Base-by-base conservation (phyloP, 92 coral and sea anemone species). In the Parazoanthus atlanticus region DNA sequence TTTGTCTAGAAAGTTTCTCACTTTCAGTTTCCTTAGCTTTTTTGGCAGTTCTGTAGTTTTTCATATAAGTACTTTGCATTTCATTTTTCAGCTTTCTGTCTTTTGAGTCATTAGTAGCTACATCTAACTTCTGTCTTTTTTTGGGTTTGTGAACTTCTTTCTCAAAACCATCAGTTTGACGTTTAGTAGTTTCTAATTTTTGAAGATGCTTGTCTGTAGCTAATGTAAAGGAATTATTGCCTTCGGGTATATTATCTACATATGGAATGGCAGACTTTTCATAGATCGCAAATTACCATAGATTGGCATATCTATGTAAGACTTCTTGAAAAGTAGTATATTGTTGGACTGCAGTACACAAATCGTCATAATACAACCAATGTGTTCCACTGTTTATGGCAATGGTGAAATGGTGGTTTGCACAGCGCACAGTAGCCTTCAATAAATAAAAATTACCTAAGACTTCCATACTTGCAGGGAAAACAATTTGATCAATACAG, bases 321-420 rank as follows among this genome's bases (percentile, higher is more conserved):
- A 89, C 84, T 41, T 89, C 88, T 56, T 84, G 89, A 43, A 54
- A 84, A 10, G 91, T 71, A 74, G 77, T 1, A 75, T 71, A 89
- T 46, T 85, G 78, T 77, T 26, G 74, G 43, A 85, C 89, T 84
- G 64, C 19, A 21, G 78, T 67, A 75, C 91, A 77, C 40, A 85
- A 11, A 88, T n/a, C n/a, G n/a, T 88, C 89, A 76, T 54, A 76
- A 75, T 88, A 82, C 61, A 91, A 52, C 88, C 88, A 88, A 76
- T 88, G 16, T 10, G 61, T 2, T 78, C 88, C 78, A 75, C 66
- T 46, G 23, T 88, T 88, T 70, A 91, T 91, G 9, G 93, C 93
- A 74, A 91, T 84, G 70, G 93, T 91, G 69, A 91, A 88, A 91
- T 88, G 89, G 34, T 74, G 91, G 40, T 74, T 91, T 79, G 74